phyloP scores from a whole-genome alignment of 2,797 vertebrate genomes.

The Takifugu rubripes region DNA sequence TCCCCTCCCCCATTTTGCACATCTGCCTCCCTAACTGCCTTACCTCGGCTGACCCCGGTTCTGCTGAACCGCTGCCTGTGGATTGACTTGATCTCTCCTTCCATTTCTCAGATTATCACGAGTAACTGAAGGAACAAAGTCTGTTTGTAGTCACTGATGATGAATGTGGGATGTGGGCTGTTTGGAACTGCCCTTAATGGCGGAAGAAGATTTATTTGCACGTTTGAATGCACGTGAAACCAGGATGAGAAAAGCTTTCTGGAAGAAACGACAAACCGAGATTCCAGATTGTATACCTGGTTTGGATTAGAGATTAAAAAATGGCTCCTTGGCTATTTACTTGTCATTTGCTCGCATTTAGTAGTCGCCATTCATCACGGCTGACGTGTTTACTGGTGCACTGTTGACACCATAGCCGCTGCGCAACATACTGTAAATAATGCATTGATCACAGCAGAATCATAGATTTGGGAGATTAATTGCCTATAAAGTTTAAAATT shows the following conservation, averaged over 20 bases:
- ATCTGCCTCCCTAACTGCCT: conserved; percentile 30
- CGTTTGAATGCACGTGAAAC: background rate
- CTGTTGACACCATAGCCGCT: conserved; percentile 31
- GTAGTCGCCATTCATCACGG: conserved; percentile 30
- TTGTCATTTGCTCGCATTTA: conserved; percentile 20
- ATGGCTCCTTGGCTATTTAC: conserved; percentile 9
- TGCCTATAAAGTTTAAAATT: conserved; percentile 24
- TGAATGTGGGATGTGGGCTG: conserved; percentile 13
- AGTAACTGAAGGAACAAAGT: conserved; percentile 11
- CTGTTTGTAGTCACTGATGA: conserved; percentile 15
- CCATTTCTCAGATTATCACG: conserved; percentile 5
- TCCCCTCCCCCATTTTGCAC: conserved; percentile 27
- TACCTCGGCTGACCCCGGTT: conserved; percentile 39
- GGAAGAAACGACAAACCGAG: background rate
- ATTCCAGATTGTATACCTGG: background rate
- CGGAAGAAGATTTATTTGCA: conserved; percentile 15
- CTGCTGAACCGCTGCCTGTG: conserved; percentile 10
- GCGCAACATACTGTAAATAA: background rate
- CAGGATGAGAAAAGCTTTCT: conserved; percentile 14
- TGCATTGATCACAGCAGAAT: no score
- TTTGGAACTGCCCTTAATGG: background rate
- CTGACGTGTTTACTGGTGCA: conserved; percentile 45
- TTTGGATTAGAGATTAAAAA: conserved; percentile 18
- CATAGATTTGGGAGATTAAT: no score
- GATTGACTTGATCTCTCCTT: conserved; percentile 12